These are phyloP conservation scores for Chironomus striatipennis DNA, from an alignment of 1,140 invertebrate species.

Conservation along the genomic window DNA sequence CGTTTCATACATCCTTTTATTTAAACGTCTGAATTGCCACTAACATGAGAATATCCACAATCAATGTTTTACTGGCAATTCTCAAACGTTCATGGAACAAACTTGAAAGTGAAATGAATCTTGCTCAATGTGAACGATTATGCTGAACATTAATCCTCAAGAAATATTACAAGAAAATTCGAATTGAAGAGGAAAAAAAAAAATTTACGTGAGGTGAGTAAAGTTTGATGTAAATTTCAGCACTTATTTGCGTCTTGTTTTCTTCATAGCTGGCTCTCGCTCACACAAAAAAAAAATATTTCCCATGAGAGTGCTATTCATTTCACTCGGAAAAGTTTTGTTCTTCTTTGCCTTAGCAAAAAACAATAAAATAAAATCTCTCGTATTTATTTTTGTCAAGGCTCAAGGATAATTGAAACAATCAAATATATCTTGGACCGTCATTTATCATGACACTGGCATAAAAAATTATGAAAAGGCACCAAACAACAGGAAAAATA, in stretches of 20 bases:
- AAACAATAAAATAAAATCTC: not conserved
- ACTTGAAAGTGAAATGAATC: constrained; percentile 14
- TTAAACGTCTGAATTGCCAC: not conserved
- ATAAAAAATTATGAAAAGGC: not conserved
- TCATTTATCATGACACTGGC: constrained; percentile 7
- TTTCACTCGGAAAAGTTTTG: not conserved
- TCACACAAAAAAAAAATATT: not conserved
- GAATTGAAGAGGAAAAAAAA: too few species aligned
- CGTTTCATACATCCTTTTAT: not conserved
- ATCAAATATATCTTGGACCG: constrained; percentile 16
- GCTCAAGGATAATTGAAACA: constrained; percentile 16
- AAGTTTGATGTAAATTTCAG: not conserved
- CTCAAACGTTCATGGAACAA: not conserved
- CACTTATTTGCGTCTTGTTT: not conserved
- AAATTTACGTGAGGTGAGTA: not conserved
- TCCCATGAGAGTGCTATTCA: not conserved
- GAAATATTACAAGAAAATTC: not conserved
- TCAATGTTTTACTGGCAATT: not conserved
- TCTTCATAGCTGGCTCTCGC: not conserved
- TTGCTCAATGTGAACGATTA: not conserved
- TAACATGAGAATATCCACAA: not conserved
- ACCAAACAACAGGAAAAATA: not conserved
- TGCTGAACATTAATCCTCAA: not conserved
- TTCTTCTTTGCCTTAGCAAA: not conserved
- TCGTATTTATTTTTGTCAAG: not conserved